Evolutionary conservation across 2,113 vertebrate species (phyloP).

Genomic region (Pluvialis apricaria): DNA sequence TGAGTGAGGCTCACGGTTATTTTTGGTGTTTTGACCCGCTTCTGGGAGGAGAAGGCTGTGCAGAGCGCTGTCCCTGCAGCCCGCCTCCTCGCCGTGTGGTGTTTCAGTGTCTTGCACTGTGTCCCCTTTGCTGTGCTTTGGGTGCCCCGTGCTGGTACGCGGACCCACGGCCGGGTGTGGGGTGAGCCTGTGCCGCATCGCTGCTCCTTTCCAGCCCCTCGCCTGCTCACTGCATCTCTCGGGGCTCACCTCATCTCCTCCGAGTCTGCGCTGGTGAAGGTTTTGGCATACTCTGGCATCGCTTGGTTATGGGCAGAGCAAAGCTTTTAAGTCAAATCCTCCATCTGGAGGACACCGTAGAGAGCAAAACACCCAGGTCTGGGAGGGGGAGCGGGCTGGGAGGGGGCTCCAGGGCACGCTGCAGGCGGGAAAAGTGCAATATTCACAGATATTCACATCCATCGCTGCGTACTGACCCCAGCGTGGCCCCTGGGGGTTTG

Average conservation of each 20-base stretch:
- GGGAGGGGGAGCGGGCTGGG: neutral
- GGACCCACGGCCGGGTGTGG: neutral
- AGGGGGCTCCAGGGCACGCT: neutral
- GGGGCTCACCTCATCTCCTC: neutral
- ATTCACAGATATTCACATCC: neutral
- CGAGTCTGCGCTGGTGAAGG: neutral
- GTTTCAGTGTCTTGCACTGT: neutral
- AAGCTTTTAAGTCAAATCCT: conserved; percentile 8
- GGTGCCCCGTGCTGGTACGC: rapidly evolving
- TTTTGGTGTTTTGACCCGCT: rapidly evolving
- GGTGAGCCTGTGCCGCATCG: neutral
- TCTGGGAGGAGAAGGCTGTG: neutral
- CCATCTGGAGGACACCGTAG: neutral
- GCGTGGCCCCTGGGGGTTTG: neutral
- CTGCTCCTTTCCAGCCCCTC: neutral
- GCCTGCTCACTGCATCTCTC: neutral
- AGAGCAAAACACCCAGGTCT: neutral
- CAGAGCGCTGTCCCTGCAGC: neutral
- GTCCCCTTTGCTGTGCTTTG: neutral
- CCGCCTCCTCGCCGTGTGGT: neutral
- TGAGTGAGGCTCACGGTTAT: neutral
- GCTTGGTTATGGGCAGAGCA: neutral
- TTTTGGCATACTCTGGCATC: rapidly evolving
- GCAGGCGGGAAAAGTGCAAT: neutral
- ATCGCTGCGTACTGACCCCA: neutral